Evolutionary conservation across 2,797 vertebrate species (phyloP), one percentile per base, ranked within the genome.

Genomic region (Enteromius argenteus): DNA sequence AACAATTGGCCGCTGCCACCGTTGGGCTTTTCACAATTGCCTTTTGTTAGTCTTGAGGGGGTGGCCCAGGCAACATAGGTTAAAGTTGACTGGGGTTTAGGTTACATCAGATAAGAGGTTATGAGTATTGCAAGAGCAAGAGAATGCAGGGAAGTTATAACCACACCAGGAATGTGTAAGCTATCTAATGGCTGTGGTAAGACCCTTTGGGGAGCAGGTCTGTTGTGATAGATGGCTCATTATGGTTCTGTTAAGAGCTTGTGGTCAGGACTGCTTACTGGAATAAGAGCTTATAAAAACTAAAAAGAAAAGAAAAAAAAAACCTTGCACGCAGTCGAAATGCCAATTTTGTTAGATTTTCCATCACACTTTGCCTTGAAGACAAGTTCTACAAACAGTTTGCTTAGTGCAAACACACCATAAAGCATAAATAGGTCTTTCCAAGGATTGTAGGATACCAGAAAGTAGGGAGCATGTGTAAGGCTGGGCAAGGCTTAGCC

Each of bases 91-190:
- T 89, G 75, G 90, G 91, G 94, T 94, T 95, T 94, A 92, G 89
- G 95, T 97, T 97, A 96, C 95, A 94, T 90, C 92, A 94, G 93
- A 95, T 95, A 96, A 94, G 93, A 96, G 92, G 92, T 95, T 94
- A 94, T 93, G 93, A 92, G 91, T 94, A 93, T 89, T 93, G 91
- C 91, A 90, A 86, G 58, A 91, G 87, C 88, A 74, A 91, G 72
- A 92, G 92, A 94, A 94, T 93, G 91, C 49, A 88, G 88, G 35
- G 93, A 88, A 92, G 93, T 94, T 94, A 94, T 91, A 94, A 94
- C 90, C 91, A 89, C 90, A 92, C 90, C 92, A 93, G 93, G 93
- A 94, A 94, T 94, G 91, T 93, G 91, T 92, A 93, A 93, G 92
- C 88, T 92, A 92, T 92, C 90, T 90, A 91, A 92, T 93, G 90